phyloP scores from a whole-genome alignment of 2,797 vertebrate species.

The Glyptemys insculpta region DNA sequence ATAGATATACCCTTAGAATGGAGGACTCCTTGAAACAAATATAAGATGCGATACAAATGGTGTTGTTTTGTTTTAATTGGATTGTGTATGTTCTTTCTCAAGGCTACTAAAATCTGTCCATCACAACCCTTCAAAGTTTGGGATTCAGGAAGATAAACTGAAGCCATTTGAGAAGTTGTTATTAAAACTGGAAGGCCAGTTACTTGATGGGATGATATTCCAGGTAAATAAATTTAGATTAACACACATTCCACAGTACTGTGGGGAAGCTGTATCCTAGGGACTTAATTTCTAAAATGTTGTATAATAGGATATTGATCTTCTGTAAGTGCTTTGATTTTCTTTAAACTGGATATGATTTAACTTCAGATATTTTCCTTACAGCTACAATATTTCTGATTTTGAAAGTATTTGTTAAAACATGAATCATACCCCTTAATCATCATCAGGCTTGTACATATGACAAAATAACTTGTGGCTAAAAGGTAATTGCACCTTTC shows the following conservation, averaged over 20 bases:
- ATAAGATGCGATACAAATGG: background rate
- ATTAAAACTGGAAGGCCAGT: constrained; percentile 93
- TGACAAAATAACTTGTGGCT: background rate
- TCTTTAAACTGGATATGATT: background rate
- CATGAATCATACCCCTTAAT: background rate
- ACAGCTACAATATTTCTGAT: background rate
- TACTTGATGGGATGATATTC: constrained; percentile 96
- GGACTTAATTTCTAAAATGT: background rate
- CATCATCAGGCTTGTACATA: background rate
- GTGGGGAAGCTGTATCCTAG: background rate
- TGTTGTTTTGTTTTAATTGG: background rate
- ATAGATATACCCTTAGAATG: background rate
- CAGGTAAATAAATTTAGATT: constrained; percentile 84
- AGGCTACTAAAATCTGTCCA: constrained; percentile 98
- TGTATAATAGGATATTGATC: background rate
- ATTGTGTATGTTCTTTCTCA: background rate
- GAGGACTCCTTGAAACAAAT: background rate
- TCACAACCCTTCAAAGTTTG: constrained; percentile 97
- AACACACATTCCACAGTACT: background rate
- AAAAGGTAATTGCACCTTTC: background rate
- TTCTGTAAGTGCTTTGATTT: constrained; percentile 36
- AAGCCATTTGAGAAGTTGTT: constrained; percentile 98
- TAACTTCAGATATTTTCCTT: background rate
- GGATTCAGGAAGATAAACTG: constrained; percentile 95
- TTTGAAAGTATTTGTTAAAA: background rate